Base-by-base conservation (phyloP, 2,797 vertebrate species). In the Semotilus atromaculatus region DNA sequence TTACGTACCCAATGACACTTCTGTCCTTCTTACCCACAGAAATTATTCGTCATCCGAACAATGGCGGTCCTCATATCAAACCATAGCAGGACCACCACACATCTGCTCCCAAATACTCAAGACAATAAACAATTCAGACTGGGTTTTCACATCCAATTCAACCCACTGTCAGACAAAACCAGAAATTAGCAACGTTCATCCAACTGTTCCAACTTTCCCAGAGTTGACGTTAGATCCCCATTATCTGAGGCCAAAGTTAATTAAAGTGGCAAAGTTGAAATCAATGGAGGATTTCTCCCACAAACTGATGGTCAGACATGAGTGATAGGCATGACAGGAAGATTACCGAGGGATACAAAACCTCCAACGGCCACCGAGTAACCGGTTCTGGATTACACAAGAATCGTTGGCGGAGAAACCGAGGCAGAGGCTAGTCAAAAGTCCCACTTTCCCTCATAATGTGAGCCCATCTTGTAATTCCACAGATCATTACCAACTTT, bases 401-500 rank as follows among this genome's bases (percentile, higher is more conserved):
- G 89, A 86, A 83, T 66, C 86, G 53, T 48, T 53, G 83, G 88
- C 79, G 71, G 43, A 75, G 78, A 72, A 74, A 86, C 45, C 51
- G 84, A 88, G 86, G 85, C 88, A 83, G 85, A 23, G 14, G 43
- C 31, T 77, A 85, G 80, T 88, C 84, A 86, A 92, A 91, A 89
- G 86, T 88, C 87, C 45, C 83, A 80, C 89, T 87, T 90, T 91
- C 81, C 82, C 58, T 71, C 82, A 89, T 88, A 91, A 90, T 88
- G 84, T 90, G 88, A 86, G 86, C 90, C 71, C 87, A 79, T 89
- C 86, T 88, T 94, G 93, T 95, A 96, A 95, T 95, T 95, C 95
- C 94, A 93, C 93, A 93, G 93, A 95, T 96, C 94, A 95, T 95
- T 95, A 96, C 93, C 91, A 94, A 96, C 91, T 95, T 95, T 93